These are phyloP conservation scores for Halocynthia aurantium DNA, from an alignment of 23 tunicate genomes.

Conservation along the genomic window DNA sequence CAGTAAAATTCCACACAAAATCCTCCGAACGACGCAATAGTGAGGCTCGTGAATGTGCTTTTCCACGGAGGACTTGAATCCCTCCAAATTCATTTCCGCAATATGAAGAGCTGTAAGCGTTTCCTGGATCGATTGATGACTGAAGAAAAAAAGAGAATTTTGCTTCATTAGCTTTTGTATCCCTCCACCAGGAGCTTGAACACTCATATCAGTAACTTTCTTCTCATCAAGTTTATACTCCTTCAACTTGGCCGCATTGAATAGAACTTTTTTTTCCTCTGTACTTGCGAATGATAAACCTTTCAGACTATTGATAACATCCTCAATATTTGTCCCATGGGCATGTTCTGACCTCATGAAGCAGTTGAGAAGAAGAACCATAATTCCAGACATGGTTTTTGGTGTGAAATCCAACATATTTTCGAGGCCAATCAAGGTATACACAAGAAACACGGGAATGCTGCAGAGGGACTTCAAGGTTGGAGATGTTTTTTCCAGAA, in stretches of 20 bases:
- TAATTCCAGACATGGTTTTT: background rate
- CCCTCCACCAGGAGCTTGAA: background rate
- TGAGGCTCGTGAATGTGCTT: too few relatives aligned
- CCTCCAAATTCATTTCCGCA: background rate
- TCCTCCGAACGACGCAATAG: too few relatives aligned
- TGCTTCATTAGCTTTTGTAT: background rate
- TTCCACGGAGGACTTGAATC: too few relatives aligned
- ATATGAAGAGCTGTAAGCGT: background rate
- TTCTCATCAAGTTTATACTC: background rate
- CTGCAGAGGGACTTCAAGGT: background rate
- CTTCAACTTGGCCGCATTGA: background rate
- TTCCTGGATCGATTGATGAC: too few relatives aligned
- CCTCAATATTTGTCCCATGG: background rate
- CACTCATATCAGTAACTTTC: background rate
- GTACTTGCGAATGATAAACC: background rate
- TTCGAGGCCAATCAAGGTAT: background rate
- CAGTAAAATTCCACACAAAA: too few relatives aligned
- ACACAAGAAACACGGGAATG: background rate
- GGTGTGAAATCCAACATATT: background rate
- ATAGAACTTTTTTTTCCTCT: background rate
- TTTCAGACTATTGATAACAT: background rate
- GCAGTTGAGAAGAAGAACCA: background rate
- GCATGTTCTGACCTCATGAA: background rate
- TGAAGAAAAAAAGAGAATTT: background rate
- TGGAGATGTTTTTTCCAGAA: background rate